These are phyloP conservation scores for Nyctibius bracteatus DNA, from an alignment of 2,113 vertebrate species.

Conservation along the genomic window DNA sequence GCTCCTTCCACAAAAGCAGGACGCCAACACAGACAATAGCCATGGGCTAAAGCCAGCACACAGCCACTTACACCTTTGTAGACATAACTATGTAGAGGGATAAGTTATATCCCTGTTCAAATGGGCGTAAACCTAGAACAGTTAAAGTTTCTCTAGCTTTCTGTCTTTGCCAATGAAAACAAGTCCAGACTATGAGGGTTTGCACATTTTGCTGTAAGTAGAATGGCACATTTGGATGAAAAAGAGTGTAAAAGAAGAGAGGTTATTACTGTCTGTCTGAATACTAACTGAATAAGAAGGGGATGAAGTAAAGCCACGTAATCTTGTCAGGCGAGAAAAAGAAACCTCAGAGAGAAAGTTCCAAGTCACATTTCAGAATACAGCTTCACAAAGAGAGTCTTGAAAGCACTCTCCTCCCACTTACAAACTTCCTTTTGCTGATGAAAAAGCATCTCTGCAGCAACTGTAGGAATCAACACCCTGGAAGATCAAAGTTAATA, in stretches of 20 bases:
- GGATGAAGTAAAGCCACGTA: not conserved
- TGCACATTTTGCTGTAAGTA: not conserved
- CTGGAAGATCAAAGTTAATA: not conserved
- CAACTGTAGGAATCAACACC: not conserved
- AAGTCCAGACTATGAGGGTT: not conserved
- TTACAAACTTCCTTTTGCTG: not conserved
- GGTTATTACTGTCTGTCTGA: not conserved
- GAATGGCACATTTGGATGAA: not conserved
- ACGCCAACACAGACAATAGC: not conserved
- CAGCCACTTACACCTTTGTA: not conserved
- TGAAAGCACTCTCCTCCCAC: not conserved
- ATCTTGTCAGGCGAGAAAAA: not conserved
- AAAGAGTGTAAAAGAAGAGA: not conserved
- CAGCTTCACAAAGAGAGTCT: not conserved
- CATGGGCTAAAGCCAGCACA: not conserved
- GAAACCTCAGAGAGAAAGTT: not conserved
- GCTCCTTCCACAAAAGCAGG: not conserved
- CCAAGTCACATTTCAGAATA: not conserved
- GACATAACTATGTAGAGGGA: not conserved
- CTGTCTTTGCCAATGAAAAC: not conserved
- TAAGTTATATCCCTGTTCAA: not conserved
- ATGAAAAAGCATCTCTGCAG: not conserved
- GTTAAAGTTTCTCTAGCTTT: not conserved
- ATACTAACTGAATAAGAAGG: not conserved
- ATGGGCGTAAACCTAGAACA: not conserved